Percentiles rank a stretch among this genome's conserved stretches.
Evolutionary conservation across 1,140 invertebrate genomes (phyloP).

Genomic region (Drosophila nannoptera): DNA sequence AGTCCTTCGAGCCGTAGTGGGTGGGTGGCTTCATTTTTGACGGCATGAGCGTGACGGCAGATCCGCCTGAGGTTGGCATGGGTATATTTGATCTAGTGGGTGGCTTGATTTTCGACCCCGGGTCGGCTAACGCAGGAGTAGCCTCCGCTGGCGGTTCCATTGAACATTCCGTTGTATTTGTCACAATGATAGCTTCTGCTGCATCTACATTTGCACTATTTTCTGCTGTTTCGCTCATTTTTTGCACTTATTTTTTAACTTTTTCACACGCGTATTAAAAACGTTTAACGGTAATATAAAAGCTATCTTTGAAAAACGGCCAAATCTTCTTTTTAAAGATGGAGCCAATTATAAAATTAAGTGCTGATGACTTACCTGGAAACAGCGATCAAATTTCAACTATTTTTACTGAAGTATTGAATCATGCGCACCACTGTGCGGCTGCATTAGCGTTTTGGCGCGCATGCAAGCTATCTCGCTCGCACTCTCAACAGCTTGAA

Average conservation of each 20-base stretch:
- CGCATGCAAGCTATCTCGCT: slow-evolving; percentile 49
- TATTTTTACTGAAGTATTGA: slow-evolving; percentile 24
- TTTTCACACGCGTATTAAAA: slow-evolving; percentile 59
- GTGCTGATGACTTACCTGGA: slow-evolving; percentile 58
- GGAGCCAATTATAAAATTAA: slow-evolving; percentile 1
- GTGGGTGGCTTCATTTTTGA: slow-evolving; percentile 57
- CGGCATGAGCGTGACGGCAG: slow-evolving; percentile 59
- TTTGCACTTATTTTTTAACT: slow-evolving; percentile 42
- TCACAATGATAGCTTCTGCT: background rate
- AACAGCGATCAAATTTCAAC: slow-evolving; percentile 1
- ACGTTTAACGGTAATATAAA: slow-evolving; percentile 41
- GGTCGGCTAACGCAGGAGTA: slow-evolving; percentile 5
- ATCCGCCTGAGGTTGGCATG: slow-evolving; percentile 33
- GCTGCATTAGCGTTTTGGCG: slow-evolving; percentile 51
- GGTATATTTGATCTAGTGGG: slow-evolving; percentile 56
- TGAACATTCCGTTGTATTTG: slow-evolving; percentile 10
- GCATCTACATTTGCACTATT: slow-evolving; percentile 18
- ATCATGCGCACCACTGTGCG: slow-evolving; percentile 37
- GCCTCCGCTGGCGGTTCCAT: background rate
- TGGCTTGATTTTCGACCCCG: slow-evolving; percentile 33
- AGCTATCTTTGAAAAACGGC: slow-evolving; percentile 16
- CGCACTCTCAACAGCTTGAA: slow-evolving; percentile 26
- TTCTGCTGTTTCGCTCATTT: slow-evolving; percentile 46
- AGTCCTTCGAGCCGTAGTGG: slow-evolving; percentile 51
- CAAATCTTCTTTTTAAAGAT: slow-evolving; percentile 12